These are phyloP conservation scores for Bombus soroeensis DNA, from an alignment of 1,140 invertebrate genomes.

Conservation along the genomic window DNA sequence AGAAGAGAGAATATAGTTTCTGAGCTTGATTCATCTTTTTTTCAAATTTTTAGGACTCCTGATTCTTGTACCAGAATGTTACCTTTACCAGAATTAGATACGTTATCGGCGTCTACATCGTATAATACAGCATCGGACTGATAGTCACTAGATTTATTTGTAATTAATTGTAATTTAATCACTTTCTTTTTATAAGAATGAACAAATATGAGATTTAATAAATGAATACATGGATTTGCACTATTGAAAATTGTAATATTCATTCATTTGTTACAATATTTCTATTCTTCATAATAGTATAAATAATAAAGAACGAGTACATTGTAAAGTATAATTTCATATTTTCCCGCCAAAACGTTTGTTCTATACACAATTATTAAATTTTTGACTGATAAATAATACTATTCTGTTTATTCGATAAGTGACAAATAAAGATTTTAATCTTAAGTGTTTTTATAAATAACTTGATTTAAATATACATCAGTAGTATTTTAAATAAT, in stretches of 20 bases:
- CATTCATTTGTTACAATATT: neutral
- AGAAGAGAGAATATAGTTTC: neutral
- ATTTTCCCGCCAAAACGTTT: neutral
- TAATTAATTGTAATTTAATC: constrained; percentile 35
- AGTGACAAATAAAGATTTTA: neutral
- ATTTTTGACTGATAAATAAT: neutral
- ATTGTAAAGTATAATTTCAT: neutral
- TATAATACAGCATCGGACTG: constrained; percentile 40
- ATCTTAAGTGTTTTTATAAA: neutral
- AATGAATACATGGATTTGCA: neutral
- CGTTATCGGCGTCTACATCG: constrained; percentile 29
- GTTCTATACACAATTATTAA: neutral
- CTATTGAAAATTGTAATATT: neutral
- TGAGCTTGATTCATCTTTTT: neutral
- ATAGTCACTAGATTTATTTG: constrained; percentile 4
- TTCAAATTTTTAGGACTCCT: constrained; percentile 40
- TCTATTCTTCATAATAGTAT: neutral
- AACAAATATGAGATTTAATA: neutral
- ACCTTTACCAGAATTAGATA: constrained; percentile 49
- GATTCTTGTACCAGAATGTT: constrained; percentile 52
- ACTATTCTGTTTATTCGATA: neutral
- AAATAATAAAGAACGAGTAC: neutral
- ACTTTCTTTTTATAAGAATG: constrained; percentile 33
- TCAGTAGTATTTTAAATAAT: neutral
- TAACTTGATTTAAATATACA: neutral